Conservation (phyloP, 2,888 invertebrate species). For the Acanthoscelides obtectus region DNA sequence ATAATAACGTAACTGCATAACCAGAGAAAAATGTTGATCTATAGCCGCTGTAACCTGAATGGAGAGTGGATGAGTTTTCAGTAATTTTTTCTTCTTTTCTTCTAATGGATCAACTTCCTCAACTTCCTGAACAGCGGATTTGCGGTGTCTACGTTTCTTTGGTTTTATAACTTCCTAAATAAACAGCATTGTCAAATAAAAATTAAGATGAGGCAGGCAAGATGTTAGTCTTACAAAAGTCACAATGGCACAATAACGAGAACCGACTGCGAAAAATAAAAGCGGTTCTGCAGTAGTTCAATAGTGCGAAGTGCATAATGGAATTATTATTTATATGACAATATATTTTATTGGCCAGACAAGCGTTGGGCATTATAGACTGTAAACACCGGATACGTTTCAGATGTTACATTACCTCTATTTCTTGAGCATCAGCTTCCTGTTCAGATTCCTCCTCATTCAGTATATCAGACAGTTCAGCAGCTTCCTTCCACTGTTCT, state of each 20-base stretch:
- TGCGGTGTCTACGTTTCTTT: constrained; percentile 63
- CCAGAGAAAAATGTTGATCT: constrained; percentile 61
- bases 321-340: no score
- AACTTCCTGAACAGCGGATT: constrained; percentile 33
- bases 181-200: not conserved
- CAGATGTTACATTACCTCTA: constrained; percentile 22
- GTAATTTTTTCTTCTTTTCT: constrained; percentile 61
- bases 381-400: not conserved
- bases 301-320: no score
- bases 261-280: no score
- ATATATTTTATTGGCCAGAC: no score
- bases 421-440: constrained; percentile 43
- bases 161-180: constrained; percentile 36
- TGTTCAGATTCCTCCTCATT: constrained; percentile 42
- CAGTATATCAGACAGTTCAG: constrained; percentile 58
- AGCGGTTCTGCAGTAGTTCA: no score
- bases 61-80: constrained; percentile 69
- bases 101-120: constrained; percentile 64
- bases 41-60: constrained; percentile 60
- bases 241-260: no score
- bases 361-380: no score
- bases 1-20: constrained; percentile 65
- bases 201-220: not conserved
- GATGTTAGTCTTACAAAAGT: no score
- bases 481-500: constrained; percentile 49